Evolutionary conservation across 2,797 vertebrate genomes (phyloP).

Genomic region (Cygnus olor): DNA sequence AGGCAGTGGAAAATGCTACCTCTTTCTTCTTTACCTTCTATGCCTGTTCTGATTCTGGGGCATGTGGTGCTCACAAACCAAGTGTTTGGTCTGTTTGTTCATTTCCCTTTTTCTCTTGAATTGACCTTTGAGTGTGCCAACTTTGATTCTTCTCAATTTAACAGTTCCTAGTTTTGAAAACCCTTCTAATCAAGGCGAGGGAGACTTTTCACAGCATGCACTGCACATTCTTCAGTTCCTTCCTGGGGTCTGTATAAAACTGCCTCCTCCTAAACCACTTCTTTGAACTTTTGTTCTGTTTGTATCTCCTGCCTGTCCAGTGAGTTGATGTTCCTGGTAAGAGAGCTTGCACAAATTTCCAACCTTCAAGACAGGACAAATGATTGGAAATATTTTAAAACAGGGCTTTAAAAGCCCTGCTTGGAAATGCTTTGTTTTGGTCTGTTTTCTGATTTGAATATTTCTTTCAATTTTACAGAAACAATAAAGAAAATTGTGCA

Average conservation of each 20-base stretch:
- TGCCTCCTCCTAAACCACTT: not conserved
- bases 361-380: not conserved
- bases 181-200: not conserved
- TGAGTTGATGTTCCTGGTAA: not conserved
- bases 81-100: not conserved
- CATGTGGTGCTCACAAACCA: not conserved
- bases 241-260: not conserved
- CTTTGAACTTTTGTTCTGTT: not conserved
- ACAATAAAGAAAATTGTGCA: not conserved
- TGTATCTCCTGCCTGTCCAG: not conserved
- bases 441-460: not conserved
- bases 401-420: not conserved
- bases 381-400: not conserved
- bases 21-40: not conserved
- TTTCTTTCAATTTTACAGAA: not conserved
- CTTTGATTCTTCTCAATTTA: not conserved
- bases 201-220: not conserved
- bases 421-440: not conserved
- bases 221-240: not conserved
- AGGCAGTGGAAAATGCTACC: not conserved
- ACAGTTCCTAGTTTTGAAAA: not conserved
- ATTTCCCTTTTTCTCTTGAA: not conserved
- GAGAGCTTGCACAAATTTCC: not conserved
- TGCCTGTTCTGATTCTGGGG: not conserved
- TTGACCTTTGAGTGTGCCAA: not conserved